Base-by-base conservation (phyloP, 2,797 vertebrate genomes). In the Falco columbarius region DNA sequence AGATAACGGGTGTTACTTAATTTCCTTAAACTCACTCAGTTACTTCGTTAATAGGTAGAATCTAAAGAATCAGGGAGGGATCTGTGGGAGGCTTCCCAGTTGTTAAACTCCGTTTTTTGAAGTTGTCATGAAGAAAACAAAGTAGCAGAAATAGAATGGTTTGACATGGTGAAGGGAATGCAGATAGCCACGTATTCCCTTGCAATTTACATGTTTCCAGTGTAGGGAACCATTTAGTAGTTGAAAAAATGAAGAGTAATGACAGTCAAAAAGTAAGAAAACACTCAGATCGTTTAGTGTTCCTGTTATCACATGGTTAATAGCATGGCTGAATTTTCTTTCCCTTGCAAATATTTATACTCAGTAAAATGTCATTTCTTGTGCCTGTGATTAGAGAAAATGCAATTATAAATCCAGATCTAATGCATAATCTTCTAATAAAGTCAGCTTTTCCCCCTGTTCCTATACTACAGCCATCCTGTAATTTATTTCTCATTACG, bases 401-500 rank as follows among this genome's bases (percentile, higher is more conserved):
- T 83, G 83, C 49, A 80, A 93, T 96, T 95, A 87, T 34, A 94
- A 95, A 87, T 82, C 61, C 71, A 85, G 59, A 91, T 89, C 71
- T 92, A 62, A 67, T 89, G 90, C 74, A 85, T 92, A 93, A 96
- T 95, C 82, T 91, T 83, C 59, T 90, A 89, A 87, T 94, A 85
- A 81, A 93, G 84, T 92, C 49, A 84, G 77, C 74, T 96, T 93
- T 89, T 76, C 79, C 74, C 77, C 65, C 56, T 91, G 24, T 89
- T 94, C 52, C 56, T 73, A 14, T 71, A 76, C 29, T 47, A 21
- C 32, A 82, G 30, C 42, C 81, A 89, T 82, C 24, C 17, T 92
- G 56, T 93, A 86, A 97, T 94, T 96, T 96, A 80, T 96, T 95
- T 95, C 86, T 95, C 52, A 71, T 95, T 93, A 92, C 56, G 29